Evolutionary conservation across 2,888 invertebrate species (phyloP).

Genomic region (Diaprepes abbreviatus): DNA sequence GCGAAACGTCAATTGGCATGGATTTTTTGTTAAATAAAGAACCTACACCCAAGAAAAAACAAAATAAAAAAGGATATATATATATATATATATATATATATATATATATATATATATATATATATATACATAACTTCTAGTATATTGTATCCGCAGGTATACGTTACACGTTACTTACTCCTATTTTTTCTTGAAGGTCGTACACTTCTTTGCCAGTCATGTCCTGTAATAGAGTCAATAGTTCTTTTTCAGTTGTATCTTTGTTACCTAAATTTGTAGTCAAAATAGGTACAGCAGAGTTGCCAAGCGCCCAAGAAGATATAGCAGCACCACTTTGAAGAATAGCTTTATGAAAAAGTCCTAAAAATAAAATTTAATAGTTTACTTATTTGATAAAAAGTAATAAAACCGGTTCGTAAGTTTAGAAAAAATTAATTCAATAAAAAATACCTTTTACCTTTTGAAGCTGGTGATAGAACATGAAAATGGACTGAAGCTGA

Average conservation of each 20-base stretch:
- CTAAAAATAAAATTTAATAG: constrained; percentile 15
- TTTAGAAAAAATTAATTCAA: too few species aligned
- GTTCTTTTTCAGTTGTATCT: constrained; percentile 21
- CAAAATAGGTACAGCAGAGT: not conserved
- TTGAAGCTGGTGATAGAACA: constrained; percentile 66
- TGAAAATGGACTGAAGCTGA: constrained; percentile 66
- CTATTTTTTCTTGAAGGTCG: constrained; percentile 18
- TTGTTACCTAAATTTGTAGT: constrained; percentile 6
- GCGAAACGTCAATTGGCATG: too few species aligned
- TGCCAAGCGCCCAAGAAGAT: constrained; percentile 44
- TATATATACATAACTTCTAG: too few species aligned
- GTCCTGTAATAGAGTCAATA: constrained; percentile 42
- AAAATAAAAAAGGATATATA: too few species aligned
- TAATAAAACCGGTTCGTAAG: too few species aligned
- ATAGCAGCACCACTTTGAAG: constrained; percentile 49
- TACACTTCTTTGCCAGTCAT: constrained; percentile 39
- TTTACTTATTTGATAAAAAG: too few species aligned
- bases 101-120: too few species aligned
- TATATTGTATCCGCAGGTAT: too few species aligned
- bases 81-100: too few species aligned
- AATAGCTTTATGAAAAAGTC: constrained; percentile 53
- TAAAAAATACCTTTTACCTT: constrained; percentile 42
- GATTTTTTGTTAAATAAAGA: too few species aligned
- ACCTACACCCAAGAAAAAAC: too few species aligned
- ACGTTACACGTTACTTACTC: too few species aligned